Conservation (phyloP, 2,797 vertebrate genomes). For the Silurus lanzhouensis region DNA sequence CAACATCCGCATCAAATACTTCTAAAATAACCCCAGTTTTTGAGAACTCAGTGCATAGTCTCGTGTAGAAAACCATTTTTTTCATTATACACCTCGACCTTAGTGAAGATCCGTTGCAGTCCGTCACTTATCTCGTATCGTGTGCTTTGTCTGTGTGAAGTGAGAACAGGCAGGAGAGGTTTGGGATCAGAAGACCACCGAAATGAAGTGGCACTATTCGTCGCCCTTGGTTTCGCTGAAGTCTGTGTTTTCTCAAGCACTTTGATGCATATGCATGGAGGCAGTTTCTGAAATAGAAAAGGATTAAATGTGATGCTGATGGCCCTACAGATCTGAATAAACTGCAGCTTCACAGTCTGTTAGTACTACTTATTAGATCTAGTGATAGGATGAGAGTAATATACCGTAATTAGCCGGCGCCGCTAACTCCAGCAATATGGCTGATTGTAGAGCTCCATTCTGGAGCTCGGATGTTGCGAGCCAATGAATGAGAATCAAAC, state of each 20-base stretch:
- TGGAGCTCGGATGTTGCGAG: not conserved
- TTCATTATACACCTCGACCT: not conserved
- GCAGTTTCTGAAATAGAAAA: conserved; percentile 19
- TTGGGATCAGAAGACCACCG: conserved; percentile 27
- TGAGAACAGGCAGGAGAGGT: not conserved
- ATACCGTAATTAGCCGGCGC: conserved; percentile 21
- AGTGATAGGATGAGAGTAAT: conserved; percentile 28
- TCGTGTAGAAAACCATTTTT: not conserved
- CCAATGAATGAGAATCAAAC: conserved; percentile 20
- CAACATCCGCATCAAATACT: not conserved
- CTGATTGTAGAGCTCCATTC: conserved; percentile 21
- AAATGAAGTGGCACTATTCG: conserved; percentile 21
- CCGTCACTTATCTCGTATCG: not conserved
- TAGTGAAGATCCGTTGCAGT: conserved; percentile 10
- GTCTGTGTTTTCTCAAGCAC: conserved; percentile 10
- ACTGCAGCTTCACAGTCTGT: conserved; percentile 37
- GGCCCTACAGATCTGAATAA: conserved; percentile 14
- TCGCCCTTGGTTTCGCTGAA: conserved; percentile 41
- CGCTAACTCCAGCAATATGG: conserved; percentile 30
- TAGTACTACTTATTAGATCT: conserved; percentile 39
- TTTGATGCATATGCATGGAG: conserved; percentile 33
- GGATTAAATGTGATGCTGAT: conserved; percentile 43
- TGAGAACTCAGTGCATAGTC: not conserved
- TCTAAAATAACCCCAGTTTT: not conserved
- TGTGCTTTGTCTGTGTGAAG: conserved; percentile 11